These are phyloP conservation scores for Coptodon bakossiorum DNA, from an alignment of 2,113 vertebrate genomes.

Conservation along the genomic window DNA sequence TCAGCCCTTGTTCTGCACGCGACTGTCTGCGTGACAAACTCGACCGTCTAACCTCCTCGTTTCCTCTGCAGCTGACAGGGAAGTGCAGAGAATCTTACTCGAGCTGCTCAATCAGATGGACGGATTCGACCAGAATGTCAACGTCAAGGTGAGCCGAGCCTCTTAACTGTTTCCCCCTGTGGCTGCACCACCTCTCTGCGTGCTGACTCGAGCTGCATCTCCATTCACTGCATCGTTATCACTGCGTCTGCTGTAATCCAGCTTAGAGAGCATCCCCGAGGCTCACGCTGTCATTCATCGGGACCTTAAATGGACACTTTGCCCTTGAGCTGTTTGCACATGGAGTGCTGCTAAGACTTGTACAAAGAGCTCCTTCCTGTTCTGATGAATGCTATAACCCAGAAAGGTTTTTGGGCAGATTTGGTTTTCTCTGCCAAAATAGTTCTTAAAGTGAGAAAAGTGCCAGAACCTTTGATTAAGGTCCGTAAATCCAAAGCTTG, in stretches of 20 bases:
- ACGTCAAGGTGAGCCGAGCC: conserved; percentile 80
- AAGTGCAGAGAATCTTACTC: conserved; percentile 89
- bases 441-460: background rate
- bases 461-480: background rate
- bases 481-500: background rate
- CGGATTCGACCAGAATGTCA: conserved; percentile 93
- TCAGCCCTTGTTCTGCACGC: fast-evolving
- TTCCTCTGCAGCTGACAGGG: conserved; percentile 79
- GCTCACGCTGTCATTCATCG: background rate
- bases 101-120: conserved; percentile 97
- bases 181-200: background rate
- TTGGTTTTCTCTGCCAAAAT: background rate
- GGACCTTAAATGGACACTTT: background rate
- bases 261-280: background rate
- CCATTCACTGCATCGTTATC: background rate
- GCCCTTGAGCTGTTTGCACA: background rate
- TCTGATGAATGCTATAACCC: background rate
- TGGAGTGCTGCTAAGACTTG: background rate
- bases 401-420: background rate
- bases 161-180: background rate
- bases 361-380: background rate
- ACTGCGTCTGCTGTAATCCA: background rate
- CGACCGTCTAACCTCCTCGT: background rate
- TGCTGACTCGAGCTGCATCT: background rate
- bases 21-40: background rate